Conservation (phyloP, 2,888 invertebrate species). For the Iphiclides podalirius region DNA sequence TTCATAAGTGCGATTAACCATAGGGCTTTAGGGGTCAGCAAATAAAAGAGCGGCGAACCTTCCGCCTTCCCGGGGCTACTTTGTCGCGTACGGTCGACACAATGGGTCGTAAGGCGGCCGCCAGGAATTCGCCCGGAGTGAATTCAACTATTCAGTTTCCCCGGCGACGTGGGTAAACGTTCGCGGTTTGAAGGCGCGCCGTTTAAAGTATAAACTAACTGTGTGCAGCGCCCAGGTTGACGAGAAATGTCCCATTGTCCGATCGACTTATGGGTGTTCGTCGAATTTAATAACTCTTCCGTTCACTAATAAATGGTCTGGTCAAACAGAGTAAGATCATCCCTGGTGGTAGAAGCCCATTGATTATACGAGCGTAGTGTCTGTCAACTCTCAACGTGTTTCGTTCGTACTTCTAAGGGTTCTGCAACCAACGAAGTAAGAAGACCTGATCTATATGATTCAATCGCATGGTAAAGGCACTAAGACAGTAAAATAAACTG, state of each 20-base stretch:
- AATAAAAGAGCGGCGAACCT: conserved; percentile 28
- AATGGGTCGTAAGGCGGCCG: conserved; percentile 63
- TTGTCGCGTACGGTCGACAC: conserved; percentile 48
- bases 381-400: too few species aligned
- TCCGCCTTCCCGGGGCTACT: conserved; percentile 37
- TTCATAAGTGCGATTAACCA: conserved; percentile 11
- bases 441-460: too few species aligned
- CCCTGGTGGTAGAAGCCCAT: too few species aligned
- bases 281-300: not conserved
- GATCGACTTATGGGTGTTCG: not conserved
- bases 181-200: conserved; percentile 39
- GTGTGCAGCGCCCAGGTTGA: conserved; percentile 19
- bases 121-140: conserved; percentile 53
- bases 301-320: too few species aligned
- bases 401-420: too few species aligned
- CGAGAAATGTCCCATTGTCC: conserved; percentile 15
- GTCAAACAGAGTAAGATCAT: too few species aligned
- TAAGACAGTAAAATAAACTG: too few species aligned
- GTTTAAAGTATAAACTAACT: conserved; percentile 26
- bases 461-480: too few species aligned
- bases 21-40: conserved; percentile 17
- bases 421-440: too few species aligned
- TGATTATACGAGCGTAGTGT: too few species aligned
- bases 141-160: conserved; percentile 64
- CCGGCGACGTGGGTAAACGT: conserved; percentile 39